Evolutionary conservation across 2,797 vertebrate genomes (phyloP).

Genomic region (Chelidonichthys spinosus): DNA sequence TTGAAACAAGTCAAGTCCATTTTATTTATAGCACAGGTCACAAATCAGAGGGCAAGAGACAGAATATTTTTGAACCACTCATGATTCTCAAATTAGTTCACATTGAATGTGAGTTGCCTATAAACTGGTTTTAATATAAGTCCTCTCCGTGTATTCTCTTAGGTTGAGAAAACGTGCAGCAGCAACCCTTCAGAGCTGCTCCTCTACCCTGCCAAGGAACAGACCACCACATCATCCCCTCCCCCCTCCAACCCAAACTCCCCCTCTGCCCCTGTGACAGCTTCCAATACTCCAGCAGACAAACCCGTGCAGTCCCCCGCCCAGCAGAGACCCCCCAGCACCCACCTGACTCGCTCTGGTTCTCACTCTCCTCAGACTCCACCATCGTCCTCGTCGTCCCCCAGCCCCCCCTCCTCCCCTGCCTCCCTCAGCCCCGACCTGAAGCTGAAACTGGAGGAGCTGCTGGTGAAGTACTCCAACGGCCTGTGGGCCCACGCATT

Average conservation of each 20-base stretch:
- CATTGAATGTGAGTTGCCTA: neutral
- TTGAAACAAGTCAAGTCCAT: neutral
- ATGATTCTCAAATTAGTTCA: neutral
- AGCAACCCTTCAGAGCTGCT: constrained; percentile 87
- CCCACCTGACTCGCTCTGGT: constrained; percentile 48
- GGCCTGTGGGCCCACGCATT: constrained; percentile 96
- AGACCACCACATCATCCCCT: constrained; percentile 29
- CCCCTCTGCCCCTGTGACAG: constrained; percentile 9
- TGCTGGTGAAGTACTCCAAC: constrained; percentile 91
- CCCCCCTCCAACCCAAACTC: constrained; percentile 39
- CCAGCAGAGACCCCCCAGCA: constrained; percentile 52
- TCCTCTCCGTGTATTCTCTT: constrained; percentile 11
- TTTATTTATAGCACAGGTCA: neutral
- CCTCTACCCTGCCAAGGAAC: constrained; percentile 88
- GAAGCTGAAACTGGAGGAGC: constrained; percentile 88
- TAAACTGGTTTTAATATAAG: neutral
- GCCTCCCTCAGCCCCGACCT: constrained; percentile 80
- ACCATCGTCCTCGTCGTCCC: constrained; percentile 54
- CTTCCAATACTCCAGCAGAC: constrained; percentile 43
- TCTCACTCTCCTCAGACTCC: constrained; percentile 59
- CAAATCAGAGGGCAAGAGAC: neutral
- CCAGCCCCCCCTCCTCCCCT: constrained; percentile 66
- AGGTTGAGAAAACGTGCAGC: constrained; percentile 86
- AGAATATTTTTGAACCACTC: neutral
- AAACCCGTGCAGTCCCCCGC: constrained; percentile 40